Evolutionary conservation across 2,113 vertebrate species (phyloP).

Genomic region (Danionella cerebrum): DNA sequence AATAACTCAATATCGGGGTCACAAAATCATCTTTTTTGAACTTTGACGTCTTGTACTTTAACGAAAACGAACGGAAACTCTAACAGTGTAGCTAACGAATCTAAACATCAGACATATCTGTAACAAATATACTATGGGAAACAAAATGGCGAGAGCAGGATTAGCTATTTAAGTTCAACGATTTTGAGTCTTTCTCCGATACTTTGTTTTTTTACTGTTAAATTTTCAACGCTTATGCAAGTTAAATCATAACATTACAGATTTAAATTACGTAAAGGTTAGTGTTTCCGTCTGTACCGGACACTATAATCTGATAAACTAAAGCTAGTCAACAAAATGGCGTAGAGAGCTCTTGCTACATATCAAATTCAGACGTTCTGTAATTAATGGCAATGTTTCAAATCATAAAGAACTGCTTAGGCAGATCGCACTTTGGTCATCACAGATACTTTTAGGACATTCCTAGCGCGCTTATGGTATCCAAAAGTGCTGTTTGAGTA

Average conservation of each 20-base stretch:
- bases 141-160: conserved; percentile 61
- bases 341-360: conserved; percentile 6
- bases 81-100: neutral
- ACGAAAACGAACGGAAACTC: neutral
- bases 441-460: neutral
- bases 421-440: neutral
- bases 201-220: neutral
- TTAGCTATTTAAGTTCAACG: conserved; percentile 13
- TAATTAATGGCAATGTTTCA: neutral
- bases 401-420: neutral
- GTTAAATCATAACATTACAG: neutral
- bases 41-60: neutral
- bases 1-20: conserved; percentile 36
- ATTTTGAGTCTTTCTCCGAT: neutral
- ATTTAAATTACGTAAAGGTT: neutral
- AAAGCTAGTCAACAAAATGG: conserved; percentile 39
- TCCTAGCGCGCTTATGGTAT: neutral
- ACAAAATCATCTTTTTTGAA: neutral
- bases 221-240: neutral
- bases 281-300: neutral
- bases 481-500: neutral
- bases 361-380: neutral
- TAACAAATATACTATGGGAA: conserved; percentile 6
- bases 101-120: neutral
- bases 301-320: conserved; percentile 6